Base-by-base conservation (phyloP, 2,888 invertebrate genomes). In the Heteromyza rotundicornis region DNA sequence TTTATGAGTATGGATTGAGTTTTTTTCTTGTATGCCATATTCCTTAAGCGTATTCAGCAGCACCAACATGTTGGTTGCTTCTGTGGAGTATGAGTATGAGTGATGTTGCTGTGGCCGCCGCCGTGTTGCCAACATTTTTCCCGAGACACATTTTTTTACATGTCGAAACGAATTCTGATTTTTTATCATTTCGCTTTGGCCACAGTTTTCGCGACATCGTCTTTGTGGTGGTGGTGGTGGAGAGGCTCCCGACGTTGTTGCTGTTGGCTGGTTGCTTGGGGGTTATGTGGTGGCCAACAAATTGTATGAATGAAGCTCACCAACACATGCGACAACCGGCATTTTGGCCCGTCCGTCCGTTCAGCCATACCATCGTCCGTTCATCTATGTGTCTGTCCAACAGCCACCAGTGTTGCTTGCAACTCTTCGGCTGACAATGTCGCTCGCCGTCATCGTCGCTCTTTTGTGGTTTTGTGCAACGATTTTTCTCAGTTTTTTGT, bases 391-490 rank as follows among this genome's bases (percentile, higher is more conserved):
- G n/a, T n/a, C n/a, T n/a, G n/a, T n/a, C n/a, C n/a, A n/a, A n/a
- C n/a, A n/a, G n/a, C n/a, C n/a, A n/a, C n/a, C 16, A 14, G 16
- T 40, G 40, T 40, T n/a, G 40, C 40, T n/a, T 40, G 40, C 14
- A 40, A 40, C 40, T n/a, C n/a, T n/a, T n/a, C n/a, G n/a, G n/a
- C n/a, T 40, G 10, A 10, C 40, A 40, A 27, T 40, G 40, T 40
- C 40, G 40, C 16, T 7, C n/a, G 12, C 5, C 40, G 40, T n/a
- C 14, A n/a, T 3, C 12, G 32, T n/a, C 10, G 14, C 40, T 40
- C 40, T 40, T 32, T 32, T 40, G 40, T 40, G 40, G 40, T 40
- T 40, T n/a, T n/a, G n/a, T n/a, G 40, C 40, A 40, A n/a, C n/a
- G 40, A 40, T 27, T 27, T 27, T 10, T 27, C 27, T 5, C 27